Base-by-base conservation (phyloP, 2,888 invertebrate species). In the Netelia inedita region DNA sequence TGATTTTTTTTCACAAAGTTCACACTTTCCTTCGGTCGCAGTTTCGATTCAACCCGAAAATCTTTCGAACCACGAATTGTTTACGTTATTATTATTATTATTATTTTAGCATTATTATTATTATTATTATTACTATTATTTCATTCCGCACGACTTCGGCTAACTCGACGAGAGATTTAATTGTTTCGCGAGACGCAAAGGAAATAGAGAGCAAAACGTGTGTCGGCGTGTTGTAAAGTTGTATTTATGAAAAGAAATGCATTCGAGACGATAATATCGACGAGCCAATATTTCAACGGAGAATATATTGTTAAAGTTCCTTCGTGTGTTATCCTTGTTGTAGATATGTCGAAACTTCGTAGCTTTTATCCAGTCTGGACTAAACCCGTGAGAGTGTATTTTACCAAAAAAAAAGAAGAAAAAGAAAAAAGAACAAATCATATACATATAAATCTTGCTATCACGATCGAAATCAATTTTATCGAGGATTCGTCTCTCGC, bases 271-370 rank as follows among this genome's bases (percentile, higher is more conserved):
- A 82, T 78, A 79, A 53, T 74, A 78, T 81, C 80, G 83, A 86
- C 83, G 80, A 86, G 79, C 78, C 71, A 83, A 86, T 86, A 85
- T 87, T 87, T 14, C 81, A 85, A 87, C 85, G 86, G 85, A 87
- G 85, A 87, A 87, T 85, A 86, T 87, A 86, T 87, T 86, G 85
- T 87, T 87, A 83, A 86, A 80, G 78, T 86, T 85, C 83, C 73
- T 84, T 68, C 78, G 82, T 85, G 78, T 78, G 78, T 57, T 83
- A 68, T 46, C 65, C 78, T 78, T 43, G 14, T 63, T 85, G 84
- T 79, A 85, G 82, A 68, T 82, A 72, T 65, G 59, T 28, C 19
- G 69, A 78, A 61, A 19, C 1, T 66, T 53, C 59, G 63, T 79
- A 63, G 82, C 53, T 79, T 21, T 82, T 79, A 79, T 21, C 66